Percentiles rank a stretch among this genome's conserved stretches.
These are phyloP conservation scores for Polydesmus complanatus DNA, from an alignment of 2,888 invertebrate species.

Conservation along the genomic window DNA sequence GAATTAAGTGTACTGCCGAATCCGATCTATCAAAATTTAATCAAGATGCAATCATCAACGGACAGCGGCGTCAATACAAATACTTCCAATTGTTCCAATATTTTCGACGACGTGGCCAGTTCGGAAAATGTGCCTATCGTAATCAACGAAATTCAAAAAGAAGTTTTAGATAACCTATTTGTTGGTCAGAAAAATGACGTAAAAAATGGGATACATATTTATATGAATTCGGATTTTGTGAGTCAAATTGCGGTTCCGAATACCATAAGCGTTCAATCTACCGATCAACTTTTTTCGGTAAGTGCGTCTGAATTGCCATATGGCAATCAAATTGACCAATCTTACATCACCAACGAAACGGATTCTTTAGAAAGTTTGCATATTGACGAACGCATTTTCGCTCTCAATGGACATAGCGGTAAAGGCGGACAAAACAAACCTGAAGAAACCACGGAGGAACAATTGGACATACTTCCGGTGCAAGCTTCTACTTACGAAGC, in stretches of 20 bases:
- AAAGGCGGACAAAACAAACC: neutral
- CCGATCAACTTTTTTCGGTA: neutral
- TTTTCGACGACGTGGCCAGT: neutral
- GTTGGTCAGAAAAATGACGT: neutral
- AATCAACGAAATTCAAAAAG: neutral
- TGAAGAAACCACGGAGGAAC: neutral
- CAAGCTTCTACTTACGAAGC: slow-evolving; percentile 9
- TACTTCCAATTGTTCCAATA: neutral
- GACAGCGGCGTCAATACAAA: neutral
- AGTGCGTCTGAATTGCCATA: neutral
- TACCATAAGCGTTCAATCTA: neutral
- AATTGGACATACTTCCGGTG: neutral
- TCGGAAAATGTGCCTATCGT: neutral
- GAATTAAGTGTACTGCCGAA: neutral
- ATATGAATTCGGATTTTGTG: slow-evolving; percentile 10
- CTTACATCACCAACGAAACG: neutral
- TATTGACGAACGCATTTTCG: slow-evolving; percentile 9
- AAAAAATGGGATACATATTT: slow-evolving; percentile 4
- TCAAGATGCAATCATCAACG: neutral
- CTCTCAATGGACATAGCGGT: neutral
- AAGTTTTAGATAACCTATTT: neutral
- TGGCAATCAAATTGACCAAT: neutral
- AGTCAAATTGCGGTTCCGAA: neutral
- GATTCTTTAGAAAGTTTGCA: slow-evolving; percentile 7
- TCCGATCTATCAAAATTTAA: neutral